These are phyloP conservation scores for Leptopilina drosophilae DNA, from an alignment of 2,888 invertebrate species.

Conservation along the genomic window DNA sequence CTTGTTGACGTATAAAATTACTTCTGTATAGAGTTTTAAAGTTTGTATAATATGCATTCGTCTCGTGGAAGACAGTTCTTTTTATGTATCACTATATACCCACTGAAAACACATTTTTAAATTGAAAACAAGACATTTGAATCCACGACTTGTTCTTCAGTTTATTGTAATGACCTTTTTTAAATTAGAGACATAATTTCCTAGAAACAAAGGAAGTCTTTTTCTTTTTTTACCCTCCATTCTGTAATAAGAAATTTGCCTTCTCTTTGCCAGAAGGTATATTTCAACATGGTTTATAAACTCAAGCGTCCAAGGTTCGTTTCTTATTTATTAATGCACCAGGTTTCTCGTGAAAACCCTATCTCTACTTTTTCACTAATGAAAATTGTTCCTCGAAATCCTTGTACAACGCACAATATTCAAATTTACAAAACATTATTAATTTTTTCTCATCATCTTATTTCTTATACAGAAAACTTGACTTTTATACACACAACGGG, in stretches of 20 bases:
- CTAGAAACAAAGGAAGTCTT: background rate
- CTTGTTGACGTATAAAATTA: too few species aligned
- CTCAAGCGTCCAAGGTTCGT: constrained; percentile 1
- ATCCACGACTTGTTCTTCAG: background rate
- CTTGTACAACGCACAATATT: background rate
- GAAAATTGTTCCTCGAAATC: background rate
- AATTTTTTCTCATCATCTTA: too few species aligned
- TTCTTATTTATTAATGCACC: constrained; percentile 8
- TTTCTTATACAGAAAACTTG: too few species aligned
- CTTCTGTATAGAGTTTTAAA: too few species aligned
- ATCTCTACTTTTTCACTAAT: constrained; percentile 1
- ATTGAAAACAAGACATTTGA: background rate
- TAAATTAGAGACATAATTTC: constrained; percentile 4
- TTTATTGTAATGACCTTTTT: constrained; percentile 7
- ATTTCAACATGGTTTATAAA: constrained; percentile 12
- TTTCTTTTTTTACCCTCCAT: background rate
- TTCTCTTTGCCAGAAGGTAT: constrained; percentile 10
- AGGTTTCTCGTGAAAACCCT: background rate
- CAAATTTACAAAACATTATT: background rate
- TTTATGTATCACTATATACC: too few species aligned
- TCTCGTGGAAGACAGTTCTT: too few species aligned
- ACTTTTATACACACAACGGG: too few species aligned
- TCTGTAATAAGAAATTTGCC: constrained; percentile 14
- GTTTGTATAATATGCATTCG: too few species aligned
- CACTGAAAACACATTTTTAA: too few species aligned